phyloP scores from a whole-genome alignment of 1,140 invertebrate species.

The Aradophagus sp. region DNA sequence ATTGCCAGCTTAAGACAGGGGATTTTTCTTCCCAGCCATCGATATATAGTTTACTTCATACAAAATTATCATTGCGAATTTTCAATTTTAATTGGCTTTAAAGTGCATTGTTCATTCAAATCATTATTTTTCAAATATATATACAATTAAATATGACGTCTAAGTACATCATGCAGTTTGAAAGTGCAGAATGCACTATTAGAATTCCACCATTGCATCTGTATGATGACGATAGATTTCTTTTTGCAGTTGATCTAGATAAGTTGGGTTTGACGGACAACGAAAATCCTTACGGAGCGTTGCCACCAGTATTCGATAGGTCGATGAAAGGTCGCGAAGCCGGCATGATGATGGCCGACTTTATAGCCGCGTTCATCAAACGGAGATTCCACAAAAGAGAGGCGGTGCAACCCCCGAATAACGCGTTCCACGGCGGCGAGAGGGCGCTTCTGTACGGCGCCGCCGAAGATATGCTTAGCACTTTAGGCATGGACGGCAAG shows the following conservation, averaged over 20 bases:
- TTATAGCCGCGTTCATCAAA: slow-evolving; percentile 82
- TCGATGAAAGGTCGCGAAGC: slow-evolving; percentile 82
- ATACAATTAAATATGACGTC: no score
- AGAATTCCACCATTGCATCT: no score
- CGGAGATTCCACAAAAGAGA: slow-evolving; percentile 79
- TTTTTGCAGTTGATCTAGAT: slow-evolving; percentile 84
- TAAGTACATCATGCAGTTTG: no score
- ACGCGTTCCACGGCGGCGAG: slow-evolving; percentile 85
- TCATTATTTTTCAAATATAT: no score
- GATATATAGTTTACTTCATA: no score
- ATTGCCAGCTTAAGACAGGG: no score
- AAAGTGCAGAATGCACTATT: no score
- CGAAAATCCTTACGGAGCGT: slow-evolving; percentile 87
- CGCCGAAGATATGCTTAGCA: slow-evolving; percentile 83
- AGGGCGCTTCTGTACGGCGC: slow-evolving; percentile 83
- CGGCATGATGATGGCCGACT: slow-evolving; percentile 80
- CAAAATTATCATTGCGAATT: no score
- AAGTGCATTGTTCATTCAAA: no score
- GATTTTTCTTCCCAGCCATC: no score
- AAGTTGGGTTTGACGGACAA: slow-evolving; percentile 88
- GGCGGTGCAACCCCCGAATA: slow-evolving; percentile 65
- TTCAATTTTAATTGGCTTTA: no score
- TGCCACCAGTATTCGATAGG: slow-evolving; percentile 82
- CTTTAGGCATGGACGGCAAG: slow-evolving; percentile 86
- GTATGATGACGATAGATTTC: no score